These are phyloP conservation scores for Cryptoblepharus egeriae DNA, from an alignment of 2,797 vertebrate genomes.

Conservation along the genomic window DNA sequence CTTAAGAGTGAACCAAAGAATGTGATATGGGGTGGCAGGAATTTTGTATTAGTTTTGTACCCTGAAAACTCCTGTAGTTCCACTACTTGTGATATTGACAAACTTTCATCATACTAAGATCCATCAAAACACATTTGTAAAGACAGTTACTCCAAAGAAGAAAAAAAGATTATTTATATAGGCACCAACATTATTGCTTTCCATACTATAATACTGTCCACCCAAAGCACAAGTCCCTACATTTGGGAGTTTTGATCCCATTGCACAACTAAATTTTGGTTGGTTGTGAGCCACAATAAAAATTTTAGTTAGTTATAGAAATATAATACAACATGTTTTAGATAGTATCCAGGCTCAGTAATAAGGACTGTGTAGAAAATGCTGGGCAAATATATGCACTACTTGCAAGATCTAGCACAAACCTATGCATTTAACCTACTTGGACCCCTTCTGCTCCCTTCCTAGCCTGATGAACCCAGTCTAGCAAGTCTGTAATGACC, in stretches of 20 bases:
- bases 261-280: not conserved
- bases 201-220: not conserved
- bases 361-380: not conserved
- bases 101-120: not conserved
- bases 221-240: not conserved
- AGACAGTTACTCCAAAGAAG: fast-evolving
- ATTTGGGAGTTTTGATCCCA: not conserved
- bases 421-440: not conserved
- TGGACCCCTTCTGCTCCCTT: not conserved
- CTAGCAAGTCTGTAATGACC: not conserved
- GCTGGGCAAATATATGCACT: not conserved
- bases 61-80: not conserved
- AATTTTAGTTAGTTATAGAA: not conserved
- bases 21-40: fast-evolving
- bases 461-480: not conserved
- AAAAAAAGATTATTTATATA: not conserved
- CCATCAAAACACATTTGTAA: not conserved
- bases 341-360: not conserved
- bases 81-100: not conserved
- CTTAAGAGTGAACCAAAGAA: not conserved
- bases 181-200: not conserved
- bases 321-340: not conserved
- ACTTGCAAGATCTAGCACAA: not conserved
- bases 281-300: not conserved
- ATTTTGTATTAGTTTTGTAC: not conserved